Evolutionary conservation across 2,797 vertebrate species (phyloP), one percentile per base, ranked within the genome.

Genomic region (Leptoclinus maculatus): DNA sequence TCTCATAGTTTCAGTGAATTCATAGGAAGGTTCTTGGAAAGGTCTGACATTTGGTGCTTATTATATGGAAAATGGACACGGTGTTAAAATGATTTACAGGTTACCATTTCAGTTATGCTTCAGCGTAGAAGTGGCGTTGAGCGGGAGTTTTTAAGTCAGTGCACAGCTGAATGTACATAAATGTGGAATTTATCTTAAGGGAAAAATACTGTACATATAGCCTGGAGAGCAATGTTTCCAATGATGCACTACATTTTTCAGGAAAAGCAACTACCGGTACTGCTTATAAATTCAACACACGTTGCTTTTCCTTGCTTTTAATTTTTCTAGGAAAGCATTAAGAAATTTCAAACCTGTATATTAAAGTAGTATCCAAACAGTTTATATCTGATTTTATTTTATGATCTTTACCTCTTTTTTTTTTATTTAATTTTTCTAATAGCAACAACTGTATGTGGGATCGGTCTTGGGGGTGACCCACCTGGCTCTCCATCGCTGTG

Each of bases 391-490:
- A 47, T 63, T 1, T 47, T 21, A 41, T 36, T 38, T 51, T 6
- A 0, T 51, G 1, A 49, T 66, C 2, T 64, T 19, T 57, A 17
- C 53, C 16, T 77, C 2, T 78, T n/a, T 88, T 72, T 72, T 71
- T 41, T 67, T 66, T 47, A 62, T 16, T 53, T 14, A 25, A 3
- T 25, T 54, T 62, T 68, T 25, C n/a, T 0, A 70, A 91, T 80
- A 99, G 98, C 98, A 99, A 99, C 98, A 99, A 90, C 95, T 99
- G 16, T 99, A 99, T 0, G 97, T 99, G 54, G 96, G 97, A 19
- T 99, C 98, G 0, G 93, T 96, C 0, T 88, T 97, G 78, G 98
- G 98, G 0, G 97, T 99, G 82, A 99, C 98, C 5, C 98, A 99
- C 87, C 92, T 99, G 92, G 97, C 98, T 36, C 96, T 99, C 69